phyloP scores from a whole-genome alignment of 2,797 vertebrate species.

The Phyllotis vaccarum region DNA sequence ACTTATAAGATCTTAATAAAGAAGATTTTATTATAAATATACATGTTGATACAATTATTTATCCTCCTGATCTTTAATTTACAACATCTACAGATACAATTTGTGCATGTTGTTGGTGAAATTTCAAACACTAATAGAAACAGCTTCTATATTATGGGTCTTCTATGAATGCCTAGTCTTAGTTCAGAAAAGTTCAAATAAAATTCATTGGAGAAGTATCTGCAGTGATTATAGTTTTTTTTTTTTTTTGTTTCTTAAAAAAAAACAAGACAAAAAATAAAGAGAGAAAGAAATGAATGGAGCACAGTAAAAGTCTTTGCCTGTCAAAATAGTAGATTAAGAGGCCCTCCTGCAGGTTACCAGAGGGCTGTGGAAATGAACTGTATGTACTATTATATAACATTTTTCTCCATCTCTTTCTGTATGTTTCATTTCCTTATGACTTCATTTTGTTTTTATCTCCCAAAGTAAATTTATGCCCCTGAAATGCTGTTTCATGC shows the following conservation, averaged over 20 bases:
- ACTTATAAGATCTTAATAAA: neutral
- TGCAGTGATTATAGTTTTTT: neutral
- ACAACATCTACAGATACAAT: neutral
- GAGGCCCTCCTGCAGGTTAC: neutral
- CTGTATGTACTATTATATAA: neutral
- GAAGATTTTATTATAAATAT: neutral
- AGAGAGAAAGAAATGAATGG: too few relatives aligned
- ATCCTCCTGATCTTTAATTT: neutral
- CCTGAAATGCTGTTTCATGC: neutral
- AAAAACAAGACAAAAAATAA: neutral
- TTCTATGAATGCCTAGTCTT: neutral
- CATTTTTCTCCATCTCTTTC: neutral
- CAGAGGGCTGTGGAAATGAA: neutral
- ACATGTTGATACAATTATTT: neutral
- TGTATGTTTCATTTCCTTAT: neutral
- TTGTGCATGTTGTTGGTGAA: neutral
- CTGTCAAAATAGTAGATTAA: neutral
- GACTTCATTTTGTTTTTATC: neutral
- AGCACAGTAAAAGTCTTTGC: neutral
- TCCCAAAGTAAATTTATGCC: neutral
- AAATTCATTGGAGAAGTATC: neutral
- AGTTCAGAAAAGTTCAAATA: neutral
- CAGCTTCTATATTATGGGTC: neutral
- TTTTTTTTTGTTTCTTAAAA: too few relatives aligned
- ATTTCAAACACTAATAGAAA: neutral